Evolutionary conservation across 2,888 invertebrate species (phyloP).

Genomic region (Drosophila putrida): DNA sequence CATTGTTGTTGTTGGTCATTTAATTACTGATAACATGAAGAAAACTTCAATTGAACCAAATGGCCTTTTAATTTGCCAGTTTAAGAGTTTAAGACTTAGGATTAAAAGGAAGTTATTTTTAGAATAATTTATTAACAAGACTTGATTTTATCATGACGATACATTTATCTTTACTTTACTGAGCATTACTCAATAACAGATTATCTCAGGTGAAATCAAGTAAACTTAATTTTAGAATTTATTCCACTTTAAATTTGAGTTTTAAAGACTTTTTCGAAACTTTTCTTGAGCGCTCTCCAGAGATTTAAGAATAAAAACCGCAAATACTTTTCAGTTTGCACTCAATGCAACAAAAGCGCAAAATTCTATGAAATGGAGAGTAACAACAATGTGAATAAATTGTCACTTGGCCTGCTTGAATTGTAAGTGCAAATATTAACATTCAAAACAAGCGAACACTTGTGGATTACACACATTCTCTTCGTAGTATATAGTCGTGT

Average conservation of each 20-base stretch:
- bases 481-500: conserved; percentile 1
- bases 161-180: neutral
- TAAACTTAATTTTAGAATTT: neutral
- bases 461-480: conserved; percentile 58
- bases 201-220: neutral
- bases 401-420: conserved; percentile 75
- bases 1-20: conserved; percentile 26
- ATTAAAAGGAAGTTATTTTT: neutral
- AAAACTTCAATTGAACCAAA: conserved; percentile 21
- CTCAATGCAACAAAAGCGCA: conserved; percentile 51
- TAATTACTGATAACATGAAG: conserved; percentile 34
- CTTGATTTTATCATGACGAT: neutral
- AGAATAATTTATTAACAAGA: neutral
- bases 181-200: too few relatives aligned
- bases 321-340: conserved; percentile 52
- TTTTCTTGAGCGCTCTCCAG: neutral
- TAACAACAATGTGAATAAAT: conserved; percentile 70
- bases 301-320: conserved; percentile 40
- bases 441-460: conserved; percentile 80
- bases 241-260: neutral
- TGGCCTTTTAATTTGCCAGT: conserved; percentile 22
- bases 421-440: conserved; percentile 78
- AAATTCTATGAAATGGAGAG: conserved; percentile 63
- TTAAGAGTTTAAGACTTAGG: neutral
- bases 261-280: neutral